Evolutionary conservation across 2,797 vertebrate genomes (phyloP).

Genomic region (Erethizon dorsatum): DNA sequence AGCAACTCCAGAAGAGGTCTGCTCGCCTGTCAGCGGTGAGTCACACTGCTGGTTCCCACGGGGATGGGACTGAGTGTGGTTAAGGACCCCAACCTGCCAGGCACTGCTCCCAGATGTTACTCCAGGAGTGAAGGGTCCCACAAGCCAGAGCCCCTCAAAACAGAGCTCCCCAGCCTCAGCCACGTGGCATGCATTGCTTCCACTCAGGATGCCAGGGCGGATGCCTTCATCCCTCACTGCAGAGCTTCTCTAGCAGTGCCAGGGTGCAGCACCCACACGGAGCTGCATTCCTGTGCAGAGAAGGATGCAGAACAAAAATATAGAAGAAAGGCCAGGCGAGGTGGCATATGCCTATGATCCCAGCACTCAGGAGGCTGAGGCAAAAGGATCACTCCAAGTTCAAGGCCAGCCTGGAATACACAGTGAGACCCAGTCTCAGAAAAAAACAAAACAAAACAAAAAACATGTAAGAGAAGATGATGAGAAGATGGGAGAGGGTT

Average conservation of each 20-base stretch:
- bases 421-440: neutral
- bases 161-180: neutral
- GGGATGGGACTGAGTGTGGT: neutral
- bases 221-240: neutral
- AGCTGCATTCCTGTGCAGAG: neutral
- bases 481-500: neutral
- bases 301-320: neutral
- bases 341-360: neutral
- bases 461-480: neutral
- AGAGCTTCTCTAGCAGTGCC: neutral
- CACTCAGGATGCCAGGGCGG: no score
- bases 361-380: neutral
- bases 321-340: neutral
- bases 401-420: neutral
- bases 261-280: neutral
- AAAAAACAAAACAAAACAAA: neutral
- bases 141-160: neutral
- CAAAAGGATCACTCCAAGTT: neutral
- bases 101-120: neutral
- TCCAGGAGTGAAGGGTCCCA: neutral
- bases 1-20: neutral
- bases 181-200: neutral
- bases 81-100: neutral
- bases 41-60: neutral
- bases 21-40: neutral